phyloP scores from a whole-genome alignment of 2,888 invertebrate species.

The Volucella zonaria region DNA sequence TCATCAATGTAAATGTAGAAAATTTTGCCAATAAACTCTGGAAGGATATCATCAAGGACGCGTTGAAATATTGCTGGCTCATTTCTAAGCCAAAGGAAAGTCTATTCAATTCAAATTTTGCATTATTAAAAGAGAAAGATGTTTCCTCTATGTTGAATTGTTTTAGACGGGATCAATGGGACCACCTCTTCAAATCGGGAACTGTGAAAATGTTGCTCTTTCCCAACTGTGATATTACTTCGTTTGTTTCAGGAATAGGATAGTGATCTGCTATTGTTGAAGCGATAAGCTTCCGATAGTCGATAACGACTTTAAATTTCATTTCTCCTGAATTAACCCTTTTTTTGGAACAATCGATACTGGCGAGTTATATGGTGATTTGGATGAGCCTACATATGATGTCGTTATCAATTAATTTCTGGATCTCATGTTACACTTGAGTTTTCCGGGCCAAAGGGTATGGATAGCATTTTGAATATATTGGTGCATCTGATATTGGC shows the following conservation, averaged over 20 bases:
- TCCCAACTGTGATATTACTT: slow-evolving; percentile 27
- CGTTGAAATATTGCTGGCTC: slow-evolving; percentile 65
- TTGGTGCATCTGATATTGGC: too few species aligned
- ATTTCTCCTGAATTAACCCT: neutral
- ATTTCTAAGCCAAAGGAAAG: slow-evolving; percentile 33
- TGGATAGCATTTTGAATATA: slow-evolving; percentile 48
- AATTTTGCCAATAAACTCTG: slow-evolving; percentile 41
- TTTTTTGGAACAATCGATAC: too few species aligned
- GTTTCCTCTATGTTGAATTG: slow-evolving; percentile 58
- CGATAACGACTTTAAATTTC: neutral
- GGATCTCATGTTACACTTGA: slow-evolving; percentile 46
- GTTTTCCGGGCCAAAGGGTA: slow-evolving; percentile 42
- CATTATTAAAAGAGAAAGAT: slow-evolving; percentile 50
- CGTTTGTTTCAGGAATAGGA: too few species aligned
- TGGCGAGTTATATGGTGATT: slow-evolving; percentile 50
- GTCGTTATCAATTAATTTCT: slow-evolving; percentile 22
- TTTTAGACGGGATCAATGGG: slow-evolving; percentile 37
- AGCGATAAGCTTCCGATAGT: slow-evolving; percentile 20
- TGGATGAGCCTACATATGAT: too few species aligned
- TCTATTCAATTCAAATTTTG: slow-evolving; percentile 55
- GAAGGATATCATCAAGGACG: slow-evolving; percentile 55
- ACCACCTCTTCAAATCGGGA: slow-evolving; percentile 33
- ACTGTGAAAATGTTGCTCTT: slow-evolving; percentile 27
- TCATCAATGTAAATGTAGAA: slow-evolving; percentile 63
- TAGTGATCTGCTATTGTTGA: neutral